Percentiles rank a stretch among this genome's conserved stretches.
Conservation (phyloP, 2,797 vertebrate genomes). For the Cyprinella venusta region DNA sequence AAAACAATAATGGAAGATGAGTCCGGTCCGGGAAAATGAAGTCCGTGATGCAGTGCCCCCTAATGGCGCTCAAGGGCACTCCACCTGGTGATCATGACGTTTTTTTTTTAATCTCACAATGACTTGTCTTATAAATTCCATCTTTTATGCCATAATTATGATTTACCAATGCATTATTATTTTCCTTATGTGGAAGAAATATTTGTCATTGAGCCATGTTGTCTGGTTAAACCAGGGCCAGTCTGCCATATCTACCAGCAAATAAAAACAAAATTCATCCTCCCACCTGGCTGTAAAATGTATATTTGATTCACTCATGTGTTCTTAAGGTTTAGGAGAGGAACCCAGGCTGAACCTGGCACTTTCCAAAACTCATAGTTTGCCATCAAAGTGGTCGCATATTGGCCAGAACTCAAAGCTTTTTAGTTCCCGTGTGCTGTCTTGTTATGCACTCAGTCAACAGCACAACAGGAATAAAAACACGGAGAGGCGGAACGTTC, state of each 20-base stretch:
- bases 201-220: neutral
- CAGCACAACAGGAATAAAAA: constrained; percentile 50
- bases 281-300: neutral
- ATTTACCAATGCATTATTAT: neutral
- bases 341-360: neutral
- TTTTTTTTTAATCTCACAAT: neutral
- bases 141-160: neutral
- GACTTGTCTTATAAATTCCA: neutral
- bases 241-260: neutral
- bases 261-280: neutral
- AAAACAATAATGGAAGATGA: too few species aligned
- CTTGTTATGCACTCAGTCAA: constrained; percentile 49
- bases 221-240: neutral
- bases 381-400: constrained; percentile 35
- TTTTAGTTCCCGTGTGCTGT: constrained; percentile 28
- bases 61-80: too few species aligned
- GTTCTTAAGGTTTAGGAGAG: neutral
- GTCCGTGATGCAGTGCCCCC: too few species aligned
- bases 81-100: too few species aligned
- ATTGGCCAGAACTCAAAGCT: constrained; percentile 10
- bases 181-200: neutral
- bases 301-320: neutral
- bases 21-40: too few species aligned
- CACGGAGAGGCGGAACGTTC: constrained; percentile 42
- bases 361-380: constrained; percentile 9